These are phyloP conservation scores for Ceyx erithaca DNA, from an alignment of 2,797 vertebrate species.

Conservation along the genomic window DNA sequence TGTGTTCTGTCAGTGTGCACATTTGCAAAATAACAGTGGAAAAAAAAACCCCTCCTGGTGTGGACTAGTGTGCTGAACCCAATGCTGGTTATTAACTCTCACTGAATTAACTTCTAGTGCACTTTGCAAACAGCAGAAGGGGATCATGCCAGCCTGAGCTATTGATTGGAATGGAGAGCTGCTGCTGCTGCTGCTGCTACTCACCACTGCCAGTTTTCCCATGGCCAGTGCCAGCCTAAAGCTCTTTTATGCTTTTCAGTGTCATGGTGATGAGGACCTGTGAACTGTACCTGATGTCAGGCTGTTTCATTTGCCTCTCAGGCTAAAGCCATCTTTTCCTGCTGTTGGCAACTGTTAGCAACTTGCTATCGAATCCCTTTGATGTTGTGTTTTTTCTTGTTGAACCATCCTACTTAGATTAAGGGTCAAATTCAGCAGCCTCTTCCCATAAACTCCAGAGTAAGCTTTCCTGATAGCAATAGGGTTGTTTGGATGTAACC, in stretches of 20 bases:
- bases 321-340: not conserved
- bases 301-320: not conserved
- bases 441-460: not conserved
- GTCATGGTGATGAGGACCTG: not conserved
- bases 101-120: constrained; percentile 21
- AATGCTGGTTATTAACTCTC: not conserved
- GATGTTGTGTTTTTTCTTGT: not conserved
- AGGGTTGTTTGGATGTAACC: not conserved
- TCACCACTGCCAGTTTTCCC: not conserved
- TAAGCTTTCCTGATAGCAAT: not conserved
- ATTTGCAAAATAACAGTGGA: not conserved
- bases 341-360: not conserved
- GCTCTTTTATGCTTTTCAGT: not conserved
- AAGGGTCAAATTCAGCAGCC: not conserved
- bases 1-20: not conserved
- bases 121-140: not conserved
- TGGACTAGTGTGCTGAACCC: not conserved
- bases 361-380: not conserved
- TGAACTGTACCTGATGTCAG: not conserved
- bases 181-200: accelerated
- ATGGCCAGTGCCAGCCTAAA: not conserved
- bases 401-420: not conserved
- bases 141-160: not conserved
- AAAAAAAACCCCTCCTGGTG: not conserved
- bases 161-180: not conserved